Base-by-base conservation (phyloP, 2,888 invertebrate species). In the Phyto melanocephala region DNA sequence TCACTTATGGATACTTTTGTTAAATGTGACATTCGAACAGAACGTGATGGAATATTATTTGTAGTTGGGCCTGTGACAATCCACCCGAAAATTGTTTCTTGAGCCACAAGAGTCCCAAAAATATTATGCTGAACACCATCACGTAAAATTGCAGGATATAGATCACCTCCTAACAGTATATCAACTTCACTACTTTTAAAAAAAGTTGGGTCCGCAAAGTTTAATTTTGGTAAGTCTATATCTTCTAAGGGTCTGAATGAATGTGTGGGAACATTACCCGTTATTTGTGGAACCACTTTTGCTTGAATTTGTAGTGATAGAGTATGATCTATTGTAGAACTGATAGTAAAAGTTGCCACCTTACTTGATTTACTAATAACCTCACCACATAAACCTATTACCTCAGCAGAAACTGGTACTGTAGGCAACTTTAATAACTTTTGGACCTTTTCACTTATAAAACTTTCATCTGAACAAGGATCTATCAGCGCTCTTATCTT, bases 191-290 rank as follows among this genome's bases (percentile, higher is more conserved):
- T 24, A 35, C 24, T 54, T 17, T 42, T 11, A 37, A 24, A 52
- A 67, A 67, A 67, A 1, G n/a, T 5, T n/a, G 67, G 45, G 11
- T 58, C 70, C 6, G 70, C 56, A 42, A n/a, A 70, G 1, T 20
- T n/a, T 13, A 70, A 13, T 6, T 58, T 33, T 2, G 70, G 70
- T 5, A 56, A 13, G 0, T 7, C 1, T 1, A 24, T 33, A 1
- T 33, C 13, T 1, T 5, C 15, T 2, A 13, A 0, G 2, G 13
- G 20, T 7, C 10, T 22, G 13, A 71, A 11, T 1, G 40, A 35
- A 35, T 71, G 47, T 5, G 70, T 56, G 8, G 70, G 70, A 3
- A 56, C 33, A 17, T 33, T 22, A 5, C 56, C 56, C 1, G 54
- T 58, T 2, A 40, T 33, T 15, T 10, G 2, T 0, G 15, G 11